Evolutionary conservation across 2,888 invertebrate genomes (phyloP).

Genomic region (Ophion ellenae): DNA sequence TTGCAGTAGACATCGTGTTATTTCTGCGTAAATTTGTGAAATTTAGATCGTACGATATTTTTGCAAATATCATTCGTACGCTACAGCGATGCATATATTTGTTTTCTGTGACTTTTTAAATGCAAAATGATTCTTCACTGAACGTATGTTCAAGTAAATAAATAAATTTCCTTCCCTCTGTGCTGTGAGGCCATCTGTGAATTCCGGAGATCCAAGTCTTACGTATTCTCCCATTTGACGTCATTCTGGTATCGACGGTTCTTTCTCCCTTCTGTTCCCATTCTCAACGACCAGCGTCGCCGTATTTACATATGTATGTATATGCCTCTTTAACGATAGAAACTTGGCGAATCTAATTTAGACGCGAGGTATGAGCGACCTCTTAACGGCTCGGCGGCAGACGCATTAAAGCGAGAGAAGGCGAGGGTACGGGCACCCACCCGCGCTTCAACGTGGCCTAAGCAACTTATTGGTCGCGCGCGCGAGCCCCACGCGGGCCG

Average conservation of each 20-base stretch:
- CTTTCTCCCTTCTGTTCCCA: not conserved
- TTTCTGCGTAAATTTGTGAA: too few relatives aligned
- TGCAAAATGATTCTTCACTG: too few relatives aligned
- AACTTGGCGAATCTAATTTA: conserved; percentile 65
- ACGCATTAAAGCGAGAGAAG: conserved; percentile 68
- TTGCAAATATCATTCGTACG: too few relatives aligned
- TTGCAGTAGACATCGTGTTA: too few relatives aligned
- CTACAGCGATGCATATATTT: too few relatives aligned
- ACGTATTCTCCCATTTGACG: not conserved
- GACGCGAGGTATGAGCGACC: conserved; percentile 62
- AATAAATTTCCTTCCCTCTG: too few relatives aligned
- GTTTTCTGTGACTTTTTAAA: too few relatives aligned
- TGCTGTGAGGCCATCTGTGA: too few relatives aligned
- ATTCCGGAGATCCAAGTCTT: too few relatives aligned
- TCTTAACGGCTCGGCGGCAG: conserved; percentile 69
- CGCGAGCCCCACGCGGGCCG: conserved; percentile 7
- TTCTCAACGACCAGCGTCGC: conserved; percentile 14
- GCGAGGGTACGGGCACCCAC: conserved; percentile 44
- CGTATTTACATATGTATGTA: not conserved
- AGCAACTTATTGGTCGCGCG: not conserved
- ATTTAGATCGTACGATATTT: too few relatives aligned
- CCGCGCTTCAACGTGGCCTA: conserved; percentile 15
- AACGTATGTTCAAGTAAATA: too few relatives aligned
- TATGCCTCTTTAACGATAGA: conserved; percentile 23
- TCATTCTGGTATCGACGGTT: not conserved